A percentile compares a stretch with the other conserved stretches of the same genome.
Evolutionary conservation across 2,888 invertebrate genomes (phyloP).

Genomic region (Lasioglossum morio): DNA sequence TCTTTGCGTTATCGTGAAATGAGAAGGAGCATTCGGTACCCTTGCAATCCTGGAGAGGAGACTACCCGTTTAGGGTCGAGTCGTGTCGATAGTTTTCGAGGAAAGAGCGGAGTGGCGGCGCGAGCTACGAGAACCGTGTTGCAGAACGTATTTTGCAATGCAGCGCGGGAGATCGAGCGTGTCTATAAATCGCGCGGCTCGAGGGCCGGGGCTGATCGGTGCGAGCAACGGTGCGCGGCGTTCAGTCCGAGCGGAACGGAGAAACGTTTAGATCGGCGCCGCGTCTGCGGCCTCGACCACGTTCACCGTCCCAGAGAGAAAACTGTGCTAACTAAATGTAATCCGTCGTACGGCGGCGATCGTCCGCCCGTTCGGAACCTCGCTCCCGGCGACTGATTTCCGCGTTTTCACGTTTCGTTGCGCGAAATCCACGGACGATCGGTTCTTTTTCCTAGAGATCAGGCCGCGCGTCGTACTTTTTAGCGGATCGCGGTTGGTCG

Average conservation of each 20-base stretch:
- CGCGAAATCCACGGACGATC: constrained; percentile 7
- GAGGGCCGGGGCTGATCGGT: constrained; percentile 17
- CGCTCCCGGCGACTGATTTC: constrained; percentile 20
- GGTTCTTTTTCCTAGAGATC: not conserved
- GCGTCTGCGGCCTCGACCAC: constrained; percentile 73
- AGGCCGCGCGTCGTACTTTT: not conserved
- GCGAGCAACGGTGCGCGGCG: constrained; percentile 42
- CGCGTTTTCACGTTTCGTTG: constrained; percentile 48
- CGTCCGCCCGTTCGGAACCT: constrained; percentile 32
- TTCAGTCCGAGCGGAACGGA: constrained; percentile 66
- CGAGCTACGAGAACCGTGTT: not conserved
- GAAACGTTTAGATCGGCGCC: constrained; percentile 75
- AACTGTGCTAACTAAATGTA: constrained; percentile 70
- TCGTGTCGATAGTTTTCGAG: constrained; percentile 21
- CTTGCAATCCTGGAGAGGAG: too few species aligned
- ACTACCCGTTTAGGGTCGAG: not conserved
- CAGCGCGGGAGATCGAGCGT: constrained; percentile 35
- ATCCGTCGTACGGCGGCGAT: constrained; percentile 45
- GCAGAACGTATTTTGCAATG: constrained; percentile 30
- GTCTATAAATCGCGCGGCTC: constrained; percentile 28
- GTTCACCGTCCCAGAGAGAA: constrained; percentile 66
- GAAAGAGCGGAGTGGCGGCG: not conserved
- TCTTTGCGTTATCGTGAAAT: too few species aligned
- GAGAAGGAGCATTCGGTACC: too few species aligned
- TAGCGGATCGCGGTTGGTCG: not conserved